Conservation (phyloP, 2,797 vertebrate species). For the Nannoperca australis region DNA sequence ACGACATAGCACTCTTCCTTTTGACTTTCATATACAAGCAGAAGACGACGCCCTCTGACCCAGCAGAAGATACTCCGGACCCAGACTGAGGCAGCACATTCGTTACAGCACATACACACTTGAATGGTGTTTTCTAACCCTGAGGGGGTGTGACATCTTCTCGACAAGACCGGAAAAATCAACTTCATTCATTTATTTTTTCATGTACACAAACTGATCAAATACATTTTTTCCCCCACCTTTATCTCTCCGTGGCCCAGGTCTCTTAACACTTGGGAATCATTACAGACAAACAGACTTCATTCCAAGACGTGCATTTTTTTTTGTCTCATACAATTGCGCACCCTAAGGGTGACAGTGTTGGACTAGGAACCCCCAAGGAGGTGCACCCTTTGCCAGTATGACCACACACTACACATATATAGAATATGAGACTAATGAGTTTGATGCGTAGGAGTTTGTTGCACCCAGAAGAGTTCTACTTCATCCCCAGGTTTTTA, state of each 20-base stretch:
- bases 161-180: conserved; percentile 34
- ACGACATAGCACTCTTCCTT: conserved; percentile 96
- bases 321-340: conserved; percentile 45
- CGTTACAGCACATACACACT: conserved; percentile 25
- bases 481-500: conserved; percentile 18
- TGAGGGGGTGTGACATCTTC: conserved; percentile 8
- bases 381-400: conserved; percentile 65
- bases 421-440: conserved; percentile 25
- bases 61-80: conserved; percentile 68
- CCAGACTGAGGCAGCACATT: conserved; percentile 74
- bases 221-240: conserved; percentile 26
- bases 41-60: conserved; percentile 71
- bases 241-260: conserved; percentile 43
- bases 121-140: conserved; percentile 26
- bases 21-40: conserved; percentile 96
- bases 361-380: conserved; percentile 65
- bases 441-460: conserved; percentile 15
- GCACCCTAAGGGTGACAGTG: conserved; percentile 65
- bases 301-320: conserved; percentile 48
- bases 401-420: conserved; percentile 29
- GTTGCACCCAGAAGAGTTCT: conserved; percentile 10
- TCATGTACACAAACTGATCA: conserved; percentile 39
- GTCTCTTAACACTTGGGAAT: conserved; percentile 47
- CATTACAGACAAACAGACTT: conserved; percentile 39
- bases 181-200: conserved; percentile 40